These are phyloP conservation scores for Acanthosepion esculentum DNA, from an alignment of 2,888 invertebrate genomes.

Conservation along the genomic window DNA sequence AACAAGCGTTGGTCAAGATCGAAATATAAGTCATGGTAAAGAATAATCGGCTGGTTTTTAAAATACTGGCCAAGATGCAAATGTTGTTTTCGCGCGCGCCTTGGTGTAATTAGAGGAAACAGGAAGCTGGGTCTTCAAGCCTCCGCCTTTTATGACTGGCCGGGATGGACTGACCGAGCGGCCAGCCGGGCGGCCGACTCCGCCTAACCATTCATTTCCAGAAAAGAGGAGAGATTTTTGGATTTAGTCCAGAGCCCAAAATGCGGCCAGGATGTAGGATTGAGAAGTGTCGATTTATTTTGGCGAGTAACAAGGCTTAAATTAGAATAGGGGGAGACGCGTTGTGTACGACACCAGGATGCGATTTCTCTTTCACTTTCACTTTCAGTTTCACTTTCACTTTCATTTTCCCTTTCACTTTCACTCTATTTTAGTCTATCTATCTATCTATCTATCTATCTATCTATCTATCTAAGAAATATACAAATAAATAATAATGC, in stretches of 20 bases:
- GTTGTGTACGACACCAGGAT: background rate
- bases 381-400: background rate
- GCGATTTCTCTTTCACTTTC: background rate
- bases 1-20: background rate
- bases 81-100: constrained; percentile 2
- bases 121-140: background rate
- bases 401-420: background rate
- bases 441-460: background rate
- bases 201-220: background rate
- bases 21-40: background rate
- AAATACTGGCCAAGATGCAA: background rate
- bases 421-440: background rate
- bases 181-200: background rate
- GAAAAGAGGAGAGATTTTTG: background rate
- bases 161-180: background rate
- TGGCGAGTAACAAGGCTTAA: background rate
- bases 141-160: background rate
- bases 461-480: background rate
- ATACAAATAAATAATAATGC: too few species aligned
- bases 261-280: background rate
- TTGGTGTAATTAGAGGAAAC: constrained; percentile 33
- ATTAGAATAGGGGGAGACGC: background rate
- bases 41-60: background rate
- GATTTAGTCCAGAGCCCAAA: background rate
- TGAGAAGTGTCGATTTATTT: background rate